These are phyloP conservation scores for Carlito syrichta DNA, from an alignment of 2,113 vertebrate species.

Conservation along the genomic window DNA sequence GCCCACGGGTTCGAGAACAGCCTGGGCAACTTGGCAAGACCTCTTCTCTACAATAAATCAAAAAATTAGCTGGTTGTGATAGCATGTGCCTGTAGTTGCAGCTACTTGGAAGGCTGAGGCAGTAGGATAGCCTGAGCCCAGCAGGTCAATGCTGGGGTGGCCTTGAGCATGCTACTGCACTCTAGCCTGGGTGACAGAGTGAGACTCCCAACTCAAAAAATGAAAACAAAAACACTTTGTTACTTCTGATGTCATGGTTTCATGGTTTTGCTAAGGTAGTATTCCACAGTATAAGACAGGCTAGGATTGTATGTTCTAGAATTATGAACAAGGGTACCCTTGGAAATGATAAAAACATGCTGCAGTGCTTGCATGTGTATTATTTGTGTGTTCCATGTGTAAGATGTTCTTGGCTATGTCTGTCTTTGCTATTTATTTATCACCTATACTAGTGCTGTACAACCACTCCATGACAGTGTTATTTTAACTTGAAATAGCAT, in stretches of 20 bases:
- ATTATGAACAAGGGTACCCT: background rate
- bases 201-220: no score
- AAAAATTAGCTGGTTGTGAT: no score
- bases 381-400: background rate
- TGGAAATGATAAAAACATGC: background rate
- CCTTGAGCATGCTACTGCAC: no score
- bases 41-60: no score
- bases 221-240: no score
- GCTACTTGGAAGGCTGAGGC: no score
- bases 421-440: background rate
- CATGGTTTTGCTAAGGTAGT: background rate
- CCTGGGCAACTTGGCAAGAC: no score
- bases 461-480: background rate
- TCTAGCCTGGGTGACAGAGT: no score
- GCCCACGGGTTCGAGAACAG: no score
- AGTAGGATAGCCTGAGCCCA: no score
- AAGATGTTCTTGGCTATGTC: background rate
- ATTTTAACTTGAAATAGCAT: slow-evolving; percentile 32
- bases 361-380: background rate
- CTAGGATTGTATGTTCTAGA: background rate
- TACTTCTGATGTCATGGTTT: background rate
- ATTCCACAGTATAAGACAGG: background rate
- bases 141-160: no score
- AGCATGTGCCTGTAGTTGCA: no score
- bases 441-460: background rate